Evolutionary conservation across 2,797 vertebrate genomes (phyloP), one percentile per base, ranked within the genome.

Genomic region (Psittacula derbiana): DNA sequence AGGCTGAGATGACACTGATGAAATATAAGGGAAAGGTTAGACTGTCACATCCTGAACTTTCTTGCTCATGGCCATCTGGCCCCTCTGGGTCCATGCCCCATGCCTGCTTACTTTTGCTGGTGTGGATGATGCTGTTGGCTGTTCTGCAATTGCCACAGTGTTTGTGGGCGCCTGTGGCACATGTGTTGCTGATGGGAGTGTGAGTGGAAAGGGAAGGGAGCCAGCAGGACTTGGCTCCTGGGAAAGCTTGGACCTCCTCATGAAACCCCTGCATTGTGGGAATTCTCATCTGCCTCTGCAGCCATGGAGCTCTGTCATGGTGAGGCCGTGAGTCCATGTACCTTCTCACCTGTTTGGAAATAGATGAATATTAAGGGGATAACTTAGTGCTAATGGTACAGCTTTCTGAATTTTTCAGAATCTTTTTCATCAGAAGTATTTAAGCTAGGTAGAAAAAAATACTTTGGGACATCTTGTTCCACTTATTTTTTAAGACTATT

Each of bases 401-500:
- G 33, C 30, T 86, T 61, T 70, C 50, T 66, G 40, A 50, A 33
- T 50, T 62, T 91, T 91, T 78, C 73, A 66, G 55, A 55, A 14
- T 86, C 15, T 46, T 95, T 88, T 80, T 79, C 28, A 71, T 81
- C 24, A 33, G 43, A 78, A 90, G 27, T 84, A 58, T 92, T 80
- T 88, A 72, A 90, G 25, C 43, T 92, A 95, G 92, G 88, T 95
- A 88, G 71, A 90, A 91, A 87, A 67, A 65, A 80, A 50, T 70
- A 84, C 58, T 86, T 75, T 47, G 73, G 62, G 80, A 90, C 80
- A 86, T 90, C 40, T 84, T 95, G 92, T 95, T 95, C 73, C 50
- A 30, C 94, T 96, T 95, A 75, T 75, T 90, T 83, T 95, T 94
- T 46, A 84, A 84, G 88, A 47, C 73, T 85, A 2, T 92, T 81